Conservation (phyloP, 53 echinoderm and acorn worm genomes). For the Holothuria scabra region DNA sequence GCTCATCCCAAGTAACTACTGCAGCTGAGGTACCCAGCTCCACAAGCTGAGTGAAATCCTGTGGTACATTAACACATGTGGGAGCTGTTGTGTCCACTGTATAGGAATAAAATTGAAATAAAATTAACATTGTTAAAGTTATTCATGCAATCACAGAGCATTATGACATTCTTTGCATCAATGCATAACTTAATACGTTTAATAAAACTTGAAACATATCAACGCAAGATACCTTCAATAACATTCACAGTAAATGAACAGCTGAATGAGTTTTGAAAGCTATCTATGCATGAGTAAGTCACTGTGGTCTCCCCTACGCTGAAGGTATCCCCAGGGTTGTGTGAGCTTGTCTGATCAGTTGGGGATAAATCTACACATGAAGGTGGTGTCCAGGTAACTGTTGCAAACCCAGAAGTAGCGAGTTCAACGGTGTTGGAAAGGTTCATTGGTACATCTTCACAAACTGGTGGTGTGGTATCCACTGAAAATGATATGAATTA, state of each 20-base stretch:
- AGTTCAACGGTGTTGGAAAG: slow-evolving; percentile 11
- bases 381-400: slow-evolving; percentile 55
- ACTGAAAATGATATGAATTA: neutral
- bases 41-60: neutral
- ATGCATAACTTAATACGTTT: too few species aligned
- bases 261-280: slow-evolving; percentile 51
- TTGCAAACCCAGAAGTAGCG: neutral
- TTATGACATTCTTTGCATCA: too few species aligned
- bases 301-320: slow-evolving; percentile 8
- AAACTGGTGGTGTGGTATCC: slow-evolving; percentile 23
- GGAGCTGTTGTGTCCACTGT: slow-evolving; percentile 16
- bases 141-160: too few species aligned
- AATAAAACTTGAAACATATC: too few species aligned
- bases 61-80: neutral
- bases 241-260: slow-evolving; percentile 74
- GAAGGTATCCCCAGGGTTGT: slow-evolving; percentile 13
- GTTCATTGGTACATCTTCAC: slow-evolving; percentile 28
- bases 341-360: neutral
- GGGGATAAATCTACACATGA: slow-evolving; percentile 67
- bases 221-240: slow-evolving; percentile 38
- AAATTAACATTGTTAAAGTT: neutral
- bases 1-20: slow-evolving; percentile 49
- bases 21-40: neutral
- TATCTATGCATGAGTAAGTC: slow-evolving; percentile 66
- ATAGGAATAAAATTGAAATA: neutral